Evolutionary conservation across 2,888 invertebrate species (phyloP).

Genomic region (Oxyteleia sp.): DNA sequence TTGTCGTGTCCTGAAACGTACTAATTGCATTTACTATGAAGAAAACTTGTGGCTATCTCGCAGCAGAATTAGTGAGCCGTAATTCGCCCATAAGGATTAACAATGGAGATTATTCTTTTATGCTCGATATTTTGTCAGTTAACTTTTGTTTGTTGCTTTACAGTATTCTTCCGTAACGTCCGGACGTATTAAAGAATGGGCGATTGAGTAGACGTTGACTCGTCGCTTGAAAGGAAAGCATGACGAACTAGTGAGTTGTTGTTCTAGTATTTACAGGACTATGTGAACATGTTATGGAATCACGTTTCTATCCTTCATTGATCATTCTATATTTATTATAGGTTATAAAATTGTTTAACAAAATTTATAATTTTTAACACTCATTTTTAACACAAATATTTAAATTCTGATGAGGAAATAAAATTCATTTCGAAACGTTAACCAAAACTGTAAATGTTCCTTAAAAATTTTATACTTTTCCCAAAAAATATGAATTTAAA

Average conservation of each 20-base stretch:
- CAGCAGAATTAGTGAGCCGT: constrained; percentile 50
- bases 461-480: no score
- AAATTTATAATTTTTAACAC: background rate
- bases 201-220: constrained; percentile 86
- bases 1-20: constrained; percentile 29
- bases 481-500: no score
- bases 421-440: no score
- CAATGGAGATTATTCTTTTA: constrained; percentile 51
- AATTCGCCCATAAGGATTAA: constrained; percentile 42
- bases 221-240: constrained; percentile 87
- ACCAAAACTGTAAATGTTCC: no score
- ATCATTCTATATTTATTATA: constrained; percentile 45
- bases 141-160: constrained; percentile 80
- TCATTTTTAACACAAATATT: background rate
- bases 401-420: no score
- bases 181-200: constrained; percentile 86
- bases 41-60: constrained; percentile 58
- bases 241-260: constrained; percentile 84
- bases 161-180: constrained; percentile 84
- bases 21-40: constrained; percentile 49
- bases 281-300: constrained; percentile 65
- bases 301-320: constrained; percentile 30
- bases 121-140: constrained; percentile 76
- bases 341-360: no score
- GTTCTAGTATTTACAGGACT: constrained; percentile 71